Conservation (phyloP, 2,888 invertebrate species). For the Entomobrya proxima region DNA sequence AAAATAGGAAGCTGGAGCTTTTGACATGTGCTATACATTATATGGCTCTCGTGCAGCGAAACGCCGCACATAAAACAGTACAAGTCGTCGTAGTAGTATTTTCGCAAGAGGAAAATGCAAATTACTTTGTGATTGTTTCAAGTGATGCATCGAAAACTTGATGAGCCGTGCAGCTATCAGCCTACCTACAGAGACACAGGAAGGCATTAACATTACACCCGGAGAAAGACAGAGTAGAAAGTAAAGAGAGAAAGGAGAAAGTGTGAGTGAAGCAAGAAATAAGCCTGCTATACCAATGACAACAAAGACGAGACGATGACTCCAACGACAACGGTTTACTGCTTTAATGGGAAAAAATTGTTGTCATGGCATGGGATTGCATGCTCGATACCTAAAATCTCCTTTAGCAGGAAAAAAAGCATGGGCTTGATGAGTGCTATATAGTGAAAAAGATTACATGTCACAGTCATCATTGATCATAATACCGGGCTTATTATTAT, state of each 20-base stretch:
- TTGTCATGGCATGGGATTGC: background rate
- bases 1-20: background rate
- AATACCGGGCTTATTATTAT: slow-evolving; percentile 1
- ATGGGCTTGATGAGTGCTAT: background rate
- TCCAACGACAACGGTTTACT: too few relatives aligned
- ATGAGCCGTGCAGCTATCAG: slow-evolving; percentile 48
- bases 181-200: background rate
- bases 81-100: slow-evolving; percentile 6
- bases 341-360: background rate
- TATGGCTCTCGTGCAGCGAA: background rate
- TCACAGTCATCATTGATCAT: slow-evolving; percentile 55
- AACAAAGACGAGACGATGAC: background rate
- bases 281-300: background rate
- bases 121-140: slow-evolving; percentile 58
- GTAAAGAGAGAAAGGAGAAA: background rate
- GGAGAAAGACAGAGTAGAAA: background rate
- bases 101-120: slow-evolving; percentile 49
- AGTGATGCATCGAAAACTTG: slow-evolving; percentile 58
- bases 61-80: too few relatives aligned
- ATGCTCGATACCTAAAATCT: slow-evolving; percentile 13
- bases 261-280: background rate
- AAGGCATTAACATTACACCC: slow-evolving; percentile 36
- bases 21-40: background rate
- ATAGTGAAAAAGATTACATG: slow-evolving; percentile 11
- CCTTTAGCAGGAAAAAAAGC: background rate